Evolutionary conservation across 2,888 invertebrate genomes (phyloP).

Genomic region (Orchestes rusci): DNA sequence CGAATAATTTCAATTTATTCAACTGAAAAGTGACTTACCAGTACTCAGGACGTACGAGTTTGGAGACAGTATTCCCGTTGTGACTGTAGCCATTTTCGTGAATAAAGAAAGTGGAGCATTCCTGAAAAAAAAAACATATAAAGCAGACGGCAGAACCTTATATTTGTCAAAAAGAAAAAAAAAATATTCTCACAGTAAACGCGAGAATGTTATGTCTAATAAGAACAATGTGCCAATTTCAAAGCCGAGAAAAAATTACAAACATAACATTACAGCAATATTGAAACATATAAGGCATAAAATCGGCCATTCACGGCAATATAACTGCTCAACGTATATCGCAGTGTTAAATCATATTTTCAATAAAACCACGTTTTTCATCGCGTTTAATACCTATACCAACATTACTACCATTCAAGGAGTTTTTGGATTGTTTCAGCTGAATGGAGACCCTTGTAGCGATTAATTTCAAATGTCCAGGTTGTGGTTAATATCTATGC

Average conservation of each 20-base stretch:
- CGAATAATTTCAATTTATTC: too few species aligned
- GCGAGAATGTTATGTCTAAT: conserved; percentile 8
- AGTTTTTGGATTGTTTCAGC: conserved; percentile 13
- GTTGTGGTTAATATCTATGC: too few species aligned
- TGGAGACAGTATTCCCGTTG: conserved; percentile 43
- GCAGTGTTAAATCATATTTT: conserved; percentile 41
- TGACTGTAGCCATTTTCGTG: conserved; percentile 43
- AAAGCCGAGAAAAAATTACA: conserved; percentile 19
- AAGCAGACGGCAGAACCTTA: background rate
- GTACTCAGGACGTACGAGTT: conserved; percentile 43
- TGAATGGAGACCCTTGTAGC: background rate
- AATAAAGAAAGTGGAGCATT: conserved; percentile 38
- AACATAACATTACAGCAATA: conserved; percentile 16
- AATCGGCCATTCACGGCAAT: conserved; percentile 17
- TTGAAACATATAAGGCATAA: conserved; percentile 21
- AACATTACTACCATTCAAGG: conserved; percentile 8
- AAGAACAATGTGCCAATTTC: conserved; percentile 16
- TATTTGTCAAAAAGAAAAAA: background rate
- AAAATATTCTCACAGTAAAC: conserved; percentile 15
- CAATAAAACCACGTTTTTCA: conserved; percentile 41
- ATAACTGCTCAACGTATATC: conserved; percentile 7
- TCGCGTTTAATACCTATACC: conserved; percentile 12
- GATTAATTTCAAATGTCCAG: too few species aligned
- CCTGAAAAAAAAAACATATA: conserved; percentile 33
- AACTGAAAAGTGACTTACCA: too few species aligned